Evolutionary conservation across 1,140 invertebrate genomes (phyloP).

Genomic region (Uloborus diversus): DNA sequence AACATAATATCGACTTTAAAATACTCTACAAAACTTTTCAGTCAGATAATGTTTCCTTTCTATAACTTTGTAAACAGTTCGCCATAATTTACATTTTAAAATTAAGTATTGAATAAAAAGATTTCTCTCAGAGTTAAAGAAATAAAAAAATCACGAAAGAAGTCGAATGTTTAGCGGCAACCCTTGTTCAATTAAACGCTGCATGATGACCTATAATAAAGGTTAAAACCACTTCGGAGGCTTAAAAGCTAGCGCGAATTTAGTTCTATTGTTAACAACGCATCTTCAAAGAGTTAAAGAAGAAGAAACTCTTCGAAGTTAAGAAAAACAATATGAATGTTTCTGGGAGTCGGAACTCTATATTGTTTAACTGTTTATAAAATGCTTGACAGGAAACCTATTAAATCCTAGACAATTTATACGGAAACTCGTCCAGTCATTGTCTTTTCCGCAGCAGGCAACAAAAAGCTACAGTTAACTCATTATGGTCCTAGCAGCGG

Average conservation of each 20-base stretch:
- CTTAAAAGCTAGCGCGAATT: not conserved
- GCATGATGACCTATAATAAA: not conserved
- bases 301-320: not conserved
- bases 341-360: not conserved
- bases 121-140: too few species aligned
- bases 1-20: too few species aligned
- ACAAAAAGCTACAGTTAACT: constrained; percentile 43
- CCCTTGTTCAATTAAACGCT: too few species aligned
- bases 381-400: constrained; percentile 47
- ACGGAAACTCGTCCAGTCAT: constrained; percentile 31
- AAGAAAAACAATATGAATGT: constrained; percentile 30
- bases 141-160: too few species aligned
- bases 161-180: too few species aligned
- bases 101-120: too few species aligned
- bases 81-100: too few species aligned
- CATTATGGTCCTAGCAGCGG: constrained; percentile 37
- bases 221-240: not conserved
- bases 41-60: too few species aligned
- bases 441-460: constrained; percentile 28
- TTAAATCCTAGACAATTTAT: constrained; percentile 46
- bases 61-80: not conserved
- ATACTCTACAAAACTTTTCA: too few species aligned
- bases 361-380: constrained; percentile 33
- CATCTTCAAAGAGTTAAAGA: constrained; percentile 6
- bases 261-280: constrained; percentile 1